phyloP scores from a whole-genome alignment of 2,888 invertebrate species.

The Eupithecia centaureata region DNA sequence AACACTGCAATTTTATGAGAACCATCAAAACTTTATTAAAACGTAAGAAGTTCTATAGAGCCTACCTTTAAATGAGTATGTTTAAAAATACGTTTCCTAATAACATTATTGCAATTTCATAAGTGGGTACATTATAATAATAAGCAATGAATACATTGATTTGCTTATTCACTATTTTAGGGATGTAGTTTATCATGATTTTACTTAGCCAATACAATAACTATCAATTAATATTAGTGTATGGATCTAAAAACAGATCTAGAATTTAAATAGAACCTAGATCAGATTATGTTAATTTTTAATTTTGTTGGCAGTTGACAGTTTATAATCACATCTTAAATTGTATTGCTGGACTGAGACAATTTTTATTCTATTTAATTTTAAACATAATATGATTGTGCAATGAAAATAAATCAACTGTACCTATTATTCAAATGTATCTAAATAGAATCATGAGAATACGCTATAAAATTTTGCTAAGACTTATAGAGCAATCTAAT shows the following conservation, averaged over 20 bases:
- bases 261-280: background rate
- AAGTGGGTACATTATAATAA: conserved; percentile 39
- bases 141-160: conserved; percentile 45
- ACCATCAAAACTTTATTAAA: conserved; percentile 46
- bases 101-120: conserved; percentile 45
- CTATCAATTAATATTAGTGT: background rate
- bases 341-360: conserved; percentile 5
- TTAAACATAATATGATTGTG: background rate
- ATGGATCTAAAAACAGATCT: background rate
- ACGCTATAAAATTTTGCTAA: conserved; percentile 3
- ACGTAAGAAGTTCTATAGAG: conserved; percentile 39
- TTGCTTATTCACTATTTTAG: conserved; percentile 10
- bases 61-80: conserved; percentile 36
- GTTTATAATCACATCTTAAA: conserved; percentile 5
- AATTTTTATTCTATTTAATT: background rate
- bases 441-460: conserved; percentile 3
- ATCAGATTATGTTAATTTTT: background rate
- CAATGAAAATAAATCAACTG: background rate
- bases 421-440: background rate
- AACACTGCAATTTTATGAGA: conserved; percentile 19
- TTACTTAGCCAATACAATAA: conserved; percentile 7
- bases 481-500: conserved; percentile 31
- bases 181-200: background rate
- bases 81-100: conserved; percentile 40
- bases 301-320: conserved; percentile 7